Evolutionary conservation across 2,888 invertebrate species (phyloP).

Genomic region (Dryadula phaetusa): DNA sequence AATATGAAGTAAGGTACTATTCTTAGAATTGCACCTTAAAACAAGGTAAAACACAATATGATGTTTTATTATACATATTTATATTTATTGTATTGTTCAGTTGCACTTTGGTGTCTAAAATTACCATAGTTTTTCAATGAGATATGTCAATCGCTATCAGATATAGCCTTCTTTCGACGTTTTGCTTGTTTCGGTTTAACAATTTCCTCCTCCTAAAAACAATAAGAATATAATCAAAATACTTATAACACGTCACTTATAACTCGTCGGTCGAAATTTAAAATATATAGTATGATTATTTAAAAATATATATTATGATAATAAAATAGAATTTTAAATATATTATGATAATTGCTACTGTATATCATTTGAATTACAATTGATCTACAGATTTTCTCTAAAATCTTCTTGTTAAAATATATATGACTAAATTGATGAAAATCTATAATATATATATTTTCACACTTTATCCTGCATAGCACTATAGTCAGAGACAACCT

Average conservation of each 20-base stretch:
- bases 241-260: too few species aligned
- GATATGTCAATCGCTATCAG: conserved; percentile 95
- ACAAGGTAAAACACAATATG: conserved; percentile 53
- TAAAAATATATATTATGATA: too few species aligned
- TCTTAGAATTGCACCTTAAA: conserved; percentile 74
- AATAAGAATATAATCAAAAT: conserved; percentile 28
- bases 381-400: too few species aligned
- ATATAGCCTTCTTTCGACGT: conserved; percentile 95
- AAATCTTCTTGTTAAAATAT: too few species aligned
- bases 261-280: conserved; percentile 16
- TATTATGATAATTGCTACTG: too few species aligned
- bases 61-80: conserved; percentile 61
- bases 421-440: too few species aligned
- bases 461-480: too few species aligned
- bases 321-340: too few species aligned
- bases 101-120: conserved; percentile 83
- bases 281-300: background rate
- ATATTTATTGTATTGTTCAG: conserved; percentile 78
- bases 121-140: conserved; percentile 69
- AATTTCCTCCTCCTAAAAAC: conserved; percentile 93
- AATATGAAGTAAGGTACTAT: conserved; percentile 63
- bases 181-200: conserved; percentile 96
- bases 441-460: too few species aligned
- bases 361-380: too few species aligned
- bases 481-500: too few species aligned